Evolutionary conservation across 2,888 invertebrate genomes (phyloP), one percentile per base, ranked within the genome.

Genomic region (Molanna angustata): DNA sequence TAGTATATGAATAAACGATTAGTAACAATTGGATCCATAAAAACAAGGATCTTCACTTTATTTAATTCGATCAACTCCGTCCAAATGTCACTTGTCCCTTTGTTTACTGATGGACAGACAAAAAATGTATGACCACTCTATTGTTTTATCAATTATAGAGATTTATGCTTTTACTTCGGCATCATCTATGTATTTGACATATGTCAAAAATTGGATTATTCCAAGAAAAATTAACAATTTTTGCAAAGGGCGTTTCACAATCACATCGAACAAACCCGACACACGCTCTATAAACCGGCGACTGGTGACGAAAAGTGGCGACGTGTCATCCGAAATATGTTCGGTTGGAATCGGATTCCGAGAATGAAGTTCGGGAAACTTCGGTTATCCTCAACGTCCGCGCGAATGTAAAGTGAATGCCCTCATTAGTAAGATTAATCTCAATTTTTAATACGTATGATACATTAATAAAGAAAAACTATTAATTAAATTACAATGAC

Each of bases 341-440:
- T 53, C 52, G 52, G 47, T 35, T 42, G 22, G 9, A 13, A 7
- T 50, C 49, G 49, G 41, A 13, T 6, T 22, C 35, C 49, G 45
- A 21, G n/a, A 19, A n/a, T n/a, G n/a, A n/a, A n/a, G 21, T 50
- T 50, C 50, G 50, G 19, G 16, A 43, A 43, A 32, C 43, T 44
- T 50, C 50, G 50, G 43, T 27, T 47, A 37, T 35, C 43, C 50
- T 35, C 37, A 43, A 44, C 54, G 45, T 41, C 45, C 54, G 47
- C 31, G 45, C 41, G 43, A 27, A 42, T 32, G 22, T 33, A 43
- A 53, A 51, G 51, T 51, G 49, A 54, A 54, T 56, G 35, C 44
- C 56, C 56, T 27, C 52, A 33, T 17, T 22, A 18, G n/a, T n/a
- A n/a, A n/a, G n/a, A n/a, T n/a, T n/a, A n/a, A n/a, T n/a, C n/a